Evolutionary conservation across 2,113 vertebrate species (phyloP).

Genomic region (Pongo abelii): DNA sequence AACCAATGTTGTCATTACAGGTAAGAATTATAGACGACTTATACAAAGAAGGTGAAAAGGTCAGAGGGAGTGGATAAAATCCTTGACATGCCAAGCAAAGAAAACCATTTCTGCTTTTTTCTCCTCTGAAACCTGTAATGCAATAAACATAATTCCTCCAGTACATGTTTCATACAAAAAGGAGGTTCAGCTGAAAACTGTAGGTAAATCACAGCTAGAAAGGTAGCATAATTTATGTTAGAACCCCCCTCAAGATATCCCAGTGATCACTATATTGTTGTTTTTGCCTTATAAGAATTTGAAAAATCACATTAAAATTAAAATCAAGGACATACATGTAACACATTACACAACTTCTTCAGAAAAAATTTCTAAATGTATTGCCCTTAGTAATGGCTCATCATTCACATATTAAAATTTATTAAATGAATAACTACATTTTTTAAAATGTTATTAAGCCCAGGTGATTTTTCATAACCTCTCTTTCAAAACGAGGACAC

Average conservation of each 20-base stretch:
- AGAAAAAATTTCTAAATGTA: constrained; percentile 39
- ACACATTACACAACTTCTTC: not conserved
- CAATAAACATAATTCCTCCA: constrained; percentile 16
- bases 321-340: not conserved
- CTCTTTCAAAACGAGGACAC: not conserved
- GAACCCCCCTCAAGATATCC: not conserved
- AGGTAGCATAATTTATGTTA: constrained; percentile 23
- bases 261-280: constrained; percentile 5
- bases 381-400: not conserved
- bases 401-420: constrained; percentile 24
- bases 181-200: not conserved
- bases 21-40: constrained; percentile 30
- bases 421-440: constrained; percentile 29
- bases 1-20: constrained; percentile 23
- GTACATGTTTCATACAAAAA: constrained; percentile 38
- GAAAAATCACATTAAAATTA: constrained; percentile 64
- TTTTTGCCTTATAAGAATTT: constrained; percentile 42
- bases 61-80: not conserved
- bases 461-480: constrained; percentile 12
- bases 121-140: not conserved
- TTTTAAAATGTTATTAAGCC: not conserved
- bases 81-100: not conserved
- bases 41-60: constrained; percentile 2
- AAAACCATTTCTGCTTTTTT: constrained; percentile 15
- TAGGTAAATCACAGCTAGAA: constrained; percentile 1